Conservation (phyloP, 2,797 vertebrate species). For the Enteromius argenteus region DNA sequence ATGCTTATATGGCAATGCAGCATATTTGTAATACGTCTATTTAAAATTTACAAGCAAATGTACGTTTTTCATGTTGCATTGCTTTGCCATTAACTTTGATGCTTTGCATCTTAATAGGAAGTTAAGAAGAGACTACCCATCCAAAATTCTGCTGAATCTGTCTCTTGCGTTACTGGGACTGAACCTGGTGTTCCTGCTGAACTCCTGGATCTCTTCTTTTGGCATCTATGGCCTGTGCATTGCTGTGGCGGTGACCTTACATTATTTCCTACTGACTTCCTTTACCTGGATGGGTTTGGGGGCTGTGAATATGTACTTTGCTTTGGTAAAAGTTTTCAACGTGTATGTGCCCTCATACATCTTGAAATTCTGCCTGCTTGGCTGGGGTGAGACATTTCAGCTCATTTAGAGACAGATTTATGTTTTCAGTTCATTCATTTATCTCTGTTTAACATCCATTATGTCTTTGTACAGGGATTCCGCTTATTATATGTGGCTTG, state of each 20-base stretch:
- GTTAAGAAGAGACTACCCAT: conserved; percentile 85
- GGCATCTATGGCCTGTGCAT: conserved; percentile 80
- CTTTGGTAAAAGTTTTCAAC: conserved; percentile 92
- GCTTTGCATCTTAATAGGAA: conserved; percentile 71
- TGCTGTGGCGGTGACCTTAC: conserved; percentile 74
- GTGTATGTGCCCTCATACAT: conserved; percentile 88
- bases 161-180: conserved; percentile 85
- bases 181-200: conserved; percentile 85
- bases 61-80: neutral
- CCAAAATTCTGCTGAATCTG: conserved; percentile 91
- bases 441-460: neutral
- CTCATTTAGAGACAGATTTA: neutral
- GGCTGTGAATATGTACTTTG: conserved; percentile 90
- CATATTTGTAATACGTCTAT: neutral
- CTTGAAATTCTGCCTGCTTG: conserved; percentile 86
- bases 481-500: conserved; percentile 77
- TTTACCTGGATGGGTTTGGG: conserved; percentile 94
- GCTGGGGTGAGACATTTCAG: conserved; percentile 85
- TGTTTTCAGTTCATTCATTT: neutral
- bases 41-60: neutral
- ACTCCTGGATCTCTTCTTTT: conserved; percentile 87
- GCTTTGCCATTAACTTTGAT: conserved; percentile 4
- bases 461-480: conserved; percentile 70
- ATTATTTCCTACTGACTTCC: conserved; percentile 89
- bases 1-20: neutral